Evolutionary conservation across 1,140 invertebrate species (phyloP).

Genomic region (Drosophila chauvacae): DNA sequence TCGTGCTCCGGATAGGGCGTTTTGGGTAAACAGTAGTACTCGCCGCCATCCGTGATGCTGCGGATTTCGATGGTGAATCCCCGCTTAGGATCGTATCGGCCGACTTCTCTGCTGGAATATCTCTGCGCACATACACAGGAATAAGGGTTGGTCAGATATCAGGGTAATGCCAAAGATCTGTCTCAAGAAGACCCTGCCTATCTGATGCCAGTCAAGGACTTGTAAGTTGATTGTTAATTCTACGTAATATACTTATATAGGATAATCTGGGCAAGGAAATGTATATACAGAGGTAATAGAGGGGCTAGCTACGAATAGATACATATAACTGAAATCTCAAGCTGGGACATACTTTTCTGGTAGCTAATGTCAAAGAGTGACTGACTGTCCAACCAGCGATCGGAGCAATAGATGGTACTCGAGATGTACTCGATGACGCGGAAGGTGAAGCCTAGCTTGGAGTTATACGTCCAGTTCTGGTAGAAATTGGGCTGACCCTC

Average conservation of each 20-base stretch:
- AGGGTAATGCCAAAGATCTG: not conserved
- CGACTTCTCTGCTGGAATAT: conserved; percentile 65
- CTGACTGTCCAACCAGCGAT: not conserved
- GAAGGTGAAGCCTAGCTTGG: conserved; percentile 55
- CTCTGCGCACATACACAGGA: conserved; percentile 48
- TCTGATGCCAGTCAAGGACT: not conserved
- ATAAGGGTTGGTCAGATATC: conserved; percentile 14
- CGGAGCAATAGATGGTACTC: conserved; percentile 13
- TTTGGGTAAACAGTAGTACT: conserved; percentile 85
- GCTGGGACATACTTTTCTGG: conserved; percentile 18
- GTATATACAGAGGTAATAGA: conserved; percentile 15
- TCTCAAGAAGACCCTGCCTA: not conserved
- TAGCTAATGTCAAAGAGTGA: conserved; percentile 34
- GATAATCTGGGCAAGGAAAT: not conserved
- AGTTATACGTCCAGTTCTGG: conserved; percentile 39
- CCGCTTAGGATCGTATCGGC: conserved; percentile 86
- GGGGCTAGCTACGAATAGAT: conserved; percentile 22
- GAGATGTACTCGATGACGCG: conserved; percentile 27
- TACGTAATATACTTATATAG: conserved; percentile 19
- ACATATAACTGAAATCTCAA: not conserved
- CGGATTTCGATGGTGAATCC: conserved; percentile 86
- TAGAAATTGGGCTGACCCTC: conserved; percentile 36
- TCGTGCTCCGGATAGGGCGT: conserved; percentile 57
- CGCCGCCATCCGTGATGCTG: conserved; percentile 82
- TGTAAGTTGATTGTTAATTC: conserved; percentile 6